phyloP scores from a whole-genome alignment of 2,888 invertebrate species.

The Coenonympha glycerion region DNA sequence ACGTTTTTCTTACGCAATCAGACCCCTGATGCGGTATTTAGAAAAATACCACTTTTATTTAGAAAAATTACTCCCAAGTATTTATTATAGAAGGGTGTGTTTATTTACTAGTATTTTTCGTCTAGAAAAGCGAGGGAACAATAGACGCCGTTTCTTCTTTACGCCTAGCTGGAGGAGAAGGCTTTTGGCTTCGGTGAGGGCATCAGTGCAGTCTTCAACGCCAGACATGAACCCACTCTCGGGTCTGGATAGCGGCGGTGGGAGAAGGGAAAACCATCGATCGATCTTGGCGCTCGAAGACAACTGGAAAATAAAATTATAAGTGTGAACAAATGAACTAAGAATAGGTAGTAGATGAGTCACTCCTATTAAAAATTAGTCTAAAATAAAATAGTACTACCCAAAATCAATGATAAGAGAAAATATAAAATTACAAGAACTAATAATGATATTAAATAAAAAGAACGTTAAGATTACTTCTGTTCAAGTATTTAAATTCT shows the following conservation, averaged over 20 bases:
- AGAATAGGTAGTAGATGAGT: neutral
- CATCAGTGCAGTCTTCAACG: conserved; percentile 72
- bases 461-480: too few species aligned
- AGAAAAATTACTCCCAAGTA: too few species aligned
- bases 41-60: too few species aligned
- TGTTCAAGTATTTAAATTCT: too few species aligned
- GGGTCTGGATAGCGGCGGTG: conserved; percentile 80
- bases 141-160: conserved; percentile 81
- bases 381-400: too few species aligned
- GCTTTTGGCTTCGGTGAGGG: conserved; percentile 79
- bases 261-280: conserved; percentile 86
- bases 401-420: too few species aligned
- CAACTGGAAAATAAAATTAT: conserved; percentile 73
- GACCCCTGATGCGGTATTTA: too few species aligned
- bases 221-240: conserved; percentile 87
- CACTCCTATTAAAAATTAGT: neutral
- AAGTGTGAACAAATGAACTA: too few species aligned
- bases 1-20: too few species aligned
- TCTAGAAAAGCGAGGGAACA: conserved; percentile 81
- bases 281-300: conserved; percentile 86
- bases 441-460: too few species aligned
- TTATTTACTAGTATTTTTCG: conserved; percentile 80
- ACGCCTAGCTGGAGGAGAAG: conserved; percentile 81
- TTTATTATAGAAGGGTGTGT: conserved; percentile 60
- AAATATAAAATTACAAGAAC: too few species aligned